phyloP scores from a whole-genome alignment of 2,113 vertebrate genomes.

The Phylloscopus trochiloides region DNA sequence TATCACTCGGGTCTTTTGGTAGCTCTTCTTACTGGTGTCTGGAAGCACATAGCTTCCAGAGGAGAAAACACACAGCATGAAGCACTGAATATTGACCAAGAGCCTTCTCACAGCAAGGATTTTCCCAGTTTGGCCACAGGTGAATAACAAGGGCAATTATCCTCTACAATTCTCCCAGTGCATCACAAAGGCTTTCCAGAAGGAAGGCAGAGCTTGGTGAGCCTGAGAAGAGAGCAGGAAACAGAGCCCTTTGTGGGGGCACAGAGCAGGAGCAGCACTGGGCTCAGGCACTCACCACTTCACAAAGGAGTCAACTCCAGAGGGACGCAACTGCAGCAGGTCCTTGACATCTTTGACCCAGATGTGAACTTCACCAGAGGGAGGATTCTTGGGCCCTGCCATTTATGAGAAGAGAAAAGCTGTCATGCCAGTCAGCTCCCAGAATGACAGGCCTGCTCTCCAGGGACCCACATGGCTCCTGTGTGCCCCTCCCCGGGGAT shows the following conservation, averaged over 20 bases:
- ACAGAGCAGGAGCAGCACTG: background rate
- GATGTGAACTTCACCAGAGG: constrained; percentile 72
- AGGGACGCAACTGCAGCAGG: constrained; percentile 70
- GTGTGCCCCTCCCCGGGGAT: background rate
- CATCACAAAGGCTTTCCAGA: background rate
- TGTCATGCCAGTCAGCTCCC: background rate
- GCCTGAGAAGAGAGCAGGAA: background rate
- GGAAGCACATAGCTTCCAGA: constrained; percentile 73
- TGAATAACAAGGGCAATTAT: background rate
- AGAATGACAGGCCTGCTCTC: background rate
- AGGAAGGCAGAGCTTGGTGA: background rate
- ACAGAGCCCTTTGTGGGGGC: background rate
- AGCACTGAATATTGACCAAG: background rate
- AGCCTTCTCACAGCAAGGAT: background rate
- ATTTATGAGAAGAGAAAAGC: background rate
- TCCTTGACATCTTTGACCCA: constrained; percentile 75
- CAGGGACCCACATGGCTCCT: background rate
- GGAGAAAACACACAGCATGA: background rate
- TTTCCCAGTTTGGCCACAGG: background rate
- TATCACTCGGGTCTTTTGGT: constrained; percentile 73
- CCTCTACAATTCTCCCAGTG: background rate
- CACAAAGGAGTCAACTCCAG: constrained; percentile 74
- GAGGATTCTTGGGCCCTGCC: constrained; percentile 64
- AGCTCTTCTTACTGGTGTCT: constrained; percentile 77
- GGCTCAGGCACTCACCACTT: constrained; percentile 57